Percentiles rank a stretch among this genome's conserved stretches.
phyloP scores from a whole-genome alignment of 2,113 vertebrate species.

The Toxostoma redivivum region DNA sequence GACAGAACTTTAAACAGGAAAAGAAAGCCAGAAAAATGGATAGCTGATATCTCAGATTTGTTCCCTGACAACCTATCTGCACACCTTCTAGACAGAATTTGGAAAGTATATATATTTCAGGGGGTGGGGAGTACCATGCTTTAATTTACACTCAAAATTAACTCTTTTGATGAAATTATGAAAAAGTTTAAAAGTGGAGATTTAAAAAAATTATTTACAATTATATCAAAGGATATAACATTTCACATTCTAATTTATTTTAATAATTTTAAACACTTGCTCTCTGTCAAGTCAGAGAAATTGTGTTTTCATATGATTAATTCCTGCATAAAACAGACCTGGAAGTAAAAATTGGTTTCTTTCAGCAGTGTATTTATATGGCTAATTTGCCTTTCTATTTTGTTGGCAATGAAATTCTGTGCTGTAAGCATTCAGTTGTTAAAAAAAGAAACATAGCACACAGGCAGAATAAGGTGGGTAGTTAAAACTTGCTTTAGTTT shows the following conservation, averaged over 20 bases:
- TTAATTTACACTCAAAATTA: background rate
- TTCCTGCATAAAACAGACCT: background rate
- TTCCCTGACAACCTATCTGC: background rate
- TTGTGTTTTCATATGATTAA: background rate
- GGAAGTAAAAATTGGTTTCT: background rate
- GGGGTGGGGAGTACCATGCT: accelerated
- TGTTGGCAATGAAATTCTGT: background rate
- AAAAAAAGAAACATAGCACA: background rate
- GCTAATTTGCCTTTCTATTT: background rate
- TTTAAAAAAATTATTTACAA: background rate
- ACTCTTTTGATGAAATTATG: background rate
- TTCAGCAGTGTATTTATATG: background rate
- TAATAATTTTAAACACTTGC: background rate
- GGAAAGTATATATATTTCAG: background rate
- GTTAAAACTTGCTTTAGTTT: background rate
- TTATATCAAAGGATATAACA: background rate
- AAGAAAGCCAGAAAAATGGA: background rate
- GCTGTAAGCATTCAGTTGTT: background rate
- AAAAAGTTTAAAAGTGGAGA: background rate
- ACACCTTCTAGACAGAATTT: background rate
- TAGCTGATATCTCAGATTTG: background rate
- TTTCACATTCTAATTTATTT: background rate
- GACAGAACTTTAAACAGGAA: background rate
- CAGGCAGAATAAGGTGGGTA: background rate
- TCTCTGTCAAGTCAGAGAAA: background rate